Conservation (phyloP, 2,797 vertebrate genomes). For the Lindbergichthys nudifrons region DNA sequence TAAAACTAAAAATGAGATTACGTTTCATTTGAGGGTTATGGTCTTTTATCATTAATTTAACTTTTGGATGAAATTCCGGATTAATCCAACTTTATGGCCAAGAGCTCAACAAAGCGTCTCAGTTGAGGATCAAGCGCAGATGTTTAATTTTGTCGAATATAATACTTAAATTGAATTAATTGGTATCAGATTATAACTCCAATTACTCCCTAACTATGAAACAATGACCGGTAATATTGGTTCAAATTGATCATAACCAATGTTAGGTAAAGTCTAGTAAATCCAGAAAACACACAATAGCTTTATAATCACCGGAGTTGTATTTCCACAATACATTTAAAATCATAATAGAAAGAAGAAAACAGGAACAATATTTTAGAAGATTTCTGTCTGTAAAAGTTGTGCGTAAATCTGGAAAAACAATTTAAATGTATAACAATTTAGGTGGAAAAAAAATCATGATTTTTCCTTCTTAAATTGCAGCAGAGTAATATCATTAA, state of each 20-base stretch:
- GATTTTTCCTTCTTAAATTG: constrained; percentile 9
- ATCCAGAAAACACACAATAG: constrained; percentile 33
- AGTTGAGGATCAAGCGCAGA: constrained; percentile 28
- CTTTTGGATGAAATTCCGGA: constrained; percentile 39
- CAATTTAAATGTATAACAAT: constrained; percentile 17
- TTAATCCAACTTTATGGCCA: constrained; percentile 50
- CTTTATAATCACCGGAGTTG: constrained; percentile 29
- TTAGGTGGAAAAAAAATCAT: neutral
- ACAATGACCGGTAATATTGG: neutral
- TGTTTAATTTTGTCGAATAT: constrained; percentile 37
- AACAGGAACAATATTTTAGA: neutral
- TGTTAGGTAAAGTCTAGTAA: constrained; percentile 4
- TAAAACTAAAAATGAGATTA: constrained; percentile 63
- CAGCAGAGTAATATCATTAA: constrained; percentile 22
- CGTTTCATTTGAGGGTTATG: constrained; percentile 61
- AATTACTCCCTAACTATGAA: constrained; percentile 22
- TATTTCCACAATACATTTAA: constrained; percentile 48
- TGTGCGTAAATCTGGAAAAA: constrained; percentile 12
- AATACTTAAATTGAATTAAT: constrained; percentile 12
- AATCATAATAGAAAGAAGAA: constrained; percentile 3
- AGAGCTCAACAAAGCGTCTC: constrained; percentile 36
- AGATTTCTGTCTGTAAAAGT: constrained; percentile 10
- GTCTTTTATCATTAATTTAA: constrained; percentile 48
- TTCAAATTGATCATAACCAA: neutral
- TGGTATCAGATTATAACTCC: constrained; percentile 37